Percentiles rank a stretch among this genome's conserved stretches.
phyloP scores from a whole-genome alignment of 2,797 vertebrate species.

The Notolepis coatsorum region DNA sequence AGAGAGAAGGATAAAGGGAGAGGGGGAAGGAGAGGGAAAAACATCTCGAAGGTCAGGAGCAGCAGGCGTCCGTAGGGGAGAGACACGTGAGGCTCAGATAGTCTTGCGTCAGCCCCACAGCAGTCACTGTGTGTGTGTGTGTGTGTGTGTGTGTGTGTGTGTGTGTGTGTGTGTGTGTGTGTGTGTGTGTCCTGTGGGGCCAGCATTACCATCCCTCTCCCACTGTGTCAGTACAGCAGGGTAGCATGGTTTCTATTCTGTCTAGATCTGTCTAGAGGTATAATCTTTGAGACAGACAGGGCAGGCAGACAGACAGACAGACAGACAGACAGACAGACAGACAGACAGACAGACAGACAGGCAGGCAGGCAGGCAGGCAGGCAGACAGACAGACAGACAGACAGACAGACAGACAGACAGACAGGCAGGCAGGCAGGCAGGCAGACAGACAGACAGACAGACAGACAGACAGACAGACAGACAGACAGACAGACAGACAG shows the following conservation, averaged over 20 bases:
- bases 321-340: not conserved
- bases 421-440: no score
- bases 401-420: not conserved
- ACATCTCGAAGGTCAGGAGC: constrained; percentile 87
- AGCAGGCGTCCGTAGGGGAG: constrained; percentile 82
- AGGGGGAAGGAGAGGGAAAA: constrained; percentile 77
- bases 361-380: no score
- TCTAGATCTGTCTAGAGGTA: constrained; percentile 12
- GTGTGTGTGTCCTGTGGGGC: constrained; percentile 70
- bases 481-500: no score
- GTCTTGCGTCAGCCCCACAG: constrained; percentile 83
- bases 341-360: not conserved
- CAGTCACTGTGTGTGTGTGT: constrained; percentile 43
- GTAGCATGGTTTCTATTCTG: constrained; percentile 61
- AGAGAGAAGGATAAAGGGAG: constrained; percentile 78
- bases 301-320: no score
- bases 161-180: constrained; percentile 28
- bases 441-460: no score
- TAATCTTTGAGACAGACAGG: not conserved
- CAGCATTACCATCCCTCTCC: constrained; percentile 76
- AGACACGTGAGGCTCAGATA: constrained; percentile 83
- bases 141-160: constrained; percentile 8
- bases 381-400: not conserved
- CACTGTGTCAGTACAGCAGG: constrained; percentile 64
- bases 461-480: not conserved